Evolutionary conservation across 92 coral and sea anemone genomes (phyloP), one percentile per base, ranked within the genome.

Genomic region (Zoanthus sociatus): DNA sequence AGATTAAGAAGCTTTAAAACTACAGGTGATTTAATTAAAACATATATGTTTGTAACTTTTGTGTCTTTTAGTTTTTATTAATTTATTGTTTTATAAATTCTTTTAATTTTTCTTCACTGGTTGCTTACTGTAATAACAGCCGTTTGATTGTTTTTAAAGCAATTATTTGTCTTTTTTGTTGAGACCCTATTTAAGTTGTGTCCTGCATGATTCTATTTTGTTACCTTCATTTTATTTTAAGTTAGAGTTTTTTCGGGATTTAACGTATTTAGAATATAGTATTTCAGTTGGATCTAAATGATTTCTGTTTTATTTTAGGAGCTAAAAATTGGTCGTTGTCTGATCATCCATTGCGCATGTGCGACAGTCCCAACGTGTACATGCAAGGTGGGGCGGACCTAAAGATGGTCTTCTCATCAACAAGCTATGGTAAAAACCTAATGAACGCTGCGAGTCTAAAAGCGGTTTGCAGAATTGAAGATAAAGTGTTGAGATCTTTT

Each of bases 381-480:
- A 94, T 93, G 98, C 91, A 93, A 71, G 90, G 83, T 15, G 91
- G 88, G 31, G 88, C 87, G 46, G 90, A 85, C 21, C 84, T 93
- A 69, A 95, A 97, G 86, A 91, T 94, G 71, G 98, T 97, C 16
- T 95, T 93, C 47, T 85, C 81, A 1, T 78, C 98, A 53, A 76
- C 51, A 50, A 54, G 71, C 50, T 78, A 86, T 44, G 94, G 86
- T 7, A 68, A 63, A 20, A 87, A 93, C 71, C 48, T 97, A n/a
- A 89, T 95, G 92, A 93, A 87, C 18, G 95, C 94, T 9, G 78
- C 82, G 15, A 92, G 93, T 31, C 82, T 97, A 16, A 91, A 89
- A 48, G 96, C 99, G 5, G 95, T 97, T 50, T 97, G 98, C 67
- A 94, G 97, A 71, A 84, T 97, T 64, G 99, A 97, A 84, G 83